These are phyloP conservation scores for Boloria euphrosyne DNA, from an alignment of 2,888 invertebrate species.

Conservation along the genomic window DNA sequence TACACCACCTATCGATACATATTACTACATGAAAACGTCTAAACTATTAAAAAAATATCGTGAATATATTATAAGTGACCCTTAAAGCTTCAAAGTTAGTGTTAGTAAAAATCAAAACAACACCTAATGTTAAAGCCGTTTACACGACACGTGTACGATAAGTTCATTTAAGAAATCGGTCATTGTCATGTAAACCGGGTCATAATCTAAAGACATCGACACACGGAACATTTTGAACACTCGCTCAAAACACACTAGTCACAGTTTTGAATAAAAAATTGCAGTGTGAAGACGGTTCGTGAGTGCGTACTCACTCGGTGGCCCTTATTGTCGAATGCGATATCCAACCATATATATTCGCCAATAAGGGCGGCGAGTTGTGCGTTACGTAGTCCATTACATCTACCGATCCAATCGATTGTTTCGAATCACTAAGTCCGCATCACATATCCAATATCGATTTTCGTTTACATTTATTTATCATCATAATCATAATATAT, in stretches of 20 bases:
- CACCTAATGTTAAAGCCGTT: slow-evolving; percentile 9
- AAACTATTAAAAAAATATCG: neutral
- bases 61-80: slow-evolving; percentile 22
- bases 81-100: slow-evolving; percentile 20
- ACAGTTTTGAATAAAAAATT: slow-evolving; percentile 73
- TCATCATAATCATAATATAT: neutral
- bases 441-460: slow-evolving; percentile 14
- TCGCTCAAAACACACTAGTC: slow-evolving; percentile 65
- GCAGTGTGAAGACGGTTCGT: slow-evolving; percentile 64
- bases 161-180: slow-evolving; percentile 1
- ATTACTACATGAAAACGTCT: neutral
- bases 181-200: slow-evolving; percentile 15
- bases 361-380: slow-evolving; percentile 51
- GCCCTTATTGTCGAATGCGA: slow-evolving; percentile 50
- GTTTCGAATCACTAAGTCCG: slow-evolving; percentile 17
- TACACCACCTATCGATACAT: neutral
- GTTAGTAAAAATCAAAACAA: slow-evolving; percentile 14
- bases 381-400: slow-evolving; percentile 25
- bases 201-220: slow-evolving; percentile 14
- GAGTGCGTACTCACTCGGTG: slow-evolving; percentile 46
- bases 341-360: slow-evolving; percentile 48
- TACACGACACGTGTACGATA: slow-evolving; percentile 11
- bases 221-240: slow-evolving; percentile 45
- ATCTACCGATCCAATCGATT: slow-evolving; percentile 5
- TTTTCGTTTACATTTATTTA: slow-evolving; percentile 3